These are phyloP conservation scores for Percopsis omiscomaycus DNA, from an alignment of 2,797 vertebrate genomes.

Conservation along the genomic window DNA sequence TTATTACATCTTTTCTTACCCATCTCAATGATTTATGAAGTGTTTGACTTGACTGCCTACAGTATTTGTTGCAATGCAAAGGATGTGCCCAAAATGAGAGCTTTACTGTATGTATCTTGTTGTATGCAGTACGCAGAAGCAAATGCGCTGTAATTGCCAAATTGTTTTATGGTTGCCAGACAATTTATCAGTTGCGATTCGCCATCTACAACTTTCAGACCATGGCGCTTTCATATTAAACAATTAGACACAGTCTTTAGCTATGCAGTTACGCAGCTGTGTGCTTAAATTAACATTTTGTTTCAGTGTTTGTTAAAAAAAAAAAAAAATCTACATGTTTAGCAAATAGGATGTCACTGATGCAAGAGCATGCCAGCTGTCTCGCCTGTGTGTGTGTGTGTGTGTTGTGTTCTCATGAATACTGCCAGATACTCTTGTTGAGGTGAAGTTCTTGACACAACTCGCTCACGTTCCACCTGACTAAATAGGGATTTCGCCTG, in stretches of 20 bases:
- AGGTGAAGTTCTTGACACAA: constrained; percentile 27
- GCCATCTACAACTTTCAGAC: constrained; percentile 27
- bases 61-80: constrained; percentile 48
- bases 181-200: constrained; percentile 1
- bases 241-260: constrained; percentile 45
- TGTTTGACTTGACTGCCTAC: constrained; percentile 55
- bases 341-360: constrained; percentile 8
- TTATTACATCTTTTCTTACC: constrained; percentile 46
- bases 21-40: constrained; percentile 73
- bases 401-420: constrained; percentile 10
- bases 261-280: constrained; percentile 29
- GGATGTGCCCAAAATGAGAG: constrained; percentile 23
- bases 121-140: too few relatives aligned
- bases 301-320: constrained; percentile 22
- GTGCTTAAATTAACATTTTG: constrained; percentile 46
- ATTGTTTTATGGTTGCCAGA: constrained; percentile 12
- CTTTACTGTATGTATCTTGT: constrained; percentile 5
- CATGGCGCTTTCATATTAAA: constrained; percentile 38
- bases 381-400: constrained; percentile 11
- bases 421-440: constrained; percentile 4
- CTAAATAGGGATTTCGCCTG: constrained; percentile 28
- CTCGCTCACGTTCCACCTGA: constrained; percentile 35
- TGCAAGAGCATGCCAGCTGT: constrained; percentile 5
- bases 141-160: not conserved
- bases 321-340: constrained; percentile 3